Evolutionary conservation across 92 coral and sea anemone genomes (phyloP), one percentile per base, ranked within the genome.

Genomic region (Metridium senile): DNA sequence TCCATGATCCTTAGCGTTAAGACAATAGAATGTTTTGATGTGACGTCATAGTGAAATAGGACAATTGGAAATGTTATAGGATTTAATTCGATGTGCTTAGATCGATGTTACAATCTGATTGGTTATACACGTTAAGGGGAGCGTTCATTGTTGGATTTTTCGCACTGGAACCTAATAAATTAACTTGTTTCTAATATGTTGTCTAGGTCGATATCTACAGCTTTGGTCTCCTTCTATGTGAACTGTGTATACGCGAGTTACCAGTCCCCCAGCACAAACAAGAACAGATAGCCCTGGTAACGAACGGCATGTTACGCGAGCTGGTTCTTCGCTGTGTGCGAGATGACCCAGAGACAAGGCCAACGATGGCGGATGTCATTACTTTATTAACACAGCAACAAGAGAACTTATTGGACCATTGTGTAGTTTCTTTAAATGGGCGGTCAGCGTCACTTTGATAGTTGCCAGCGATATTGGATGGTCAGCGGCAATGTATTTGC

Each of bases 181-280:
- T n/a, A 54, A 16, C 17, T 54, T 21, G 61, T 54, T 54, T 54
- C 17, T 21, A n/a, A n/a, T n/a, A n/a, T 13, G 6, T 39, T 39
- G 49, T 13, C 39, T 73, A 94, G 97, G 93, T 88, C 54, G 98
- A 94, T 72, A 94, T 94, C 23, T 94, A 84, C 86, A 94, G 98
- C 64, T 94, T 89, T 66, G 98, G 98, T 13, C 62, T 94, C 33
- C 89, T 94, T 17, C 70, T 94, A 67, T 92, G 97, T 45, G 98
- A 94, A 74, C 84, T 94, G 95, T 94, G 97, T 66, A 83, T 89
- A 74, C 89, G 98, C 27, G 98, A 94, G 66, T 87, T 94, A 57
- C 98, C 98, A 27, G 97, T 91, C 28, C 97, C 97, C 0, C 86
- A 85, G 82, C 98, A 94, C 69, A 89, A 84, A 67, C 84, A 81